Evolutionary conservation across 2,797 vertebrate species (phyloP).

Genomic region (Notamacropus eugenii): DNA sequence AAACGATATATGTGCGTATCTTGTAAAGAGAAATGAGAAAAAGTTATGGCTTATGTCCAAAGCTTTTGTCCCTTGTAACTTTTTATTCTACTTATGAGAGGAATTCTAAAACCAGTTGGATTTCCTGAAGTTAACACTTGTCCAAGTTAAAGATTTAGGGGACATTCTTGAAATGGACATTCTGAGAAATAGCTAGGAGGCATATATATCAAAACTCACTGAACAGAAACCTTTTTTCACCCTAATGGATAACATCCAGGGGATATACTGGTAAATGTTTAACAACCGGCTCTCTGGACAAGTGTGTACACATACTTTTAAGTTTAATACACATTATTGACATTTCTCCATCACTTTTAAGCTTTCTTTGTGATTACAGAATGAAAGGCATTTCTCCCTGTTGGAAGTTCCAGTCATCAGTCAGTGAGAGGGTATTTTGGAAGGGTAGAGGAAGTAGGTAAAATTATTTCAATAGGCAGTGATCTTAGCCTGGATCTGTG

Average conservation of each 20-base stretch:
- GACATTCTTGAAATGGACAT: background rate
- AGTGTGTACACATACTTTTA: background rate
- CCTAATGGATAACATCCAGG: background rate
- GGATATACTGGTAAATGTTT: background rate
- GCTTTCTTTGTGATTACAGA: background rate
- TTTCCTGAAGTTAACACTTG: slow-evolving; percentile 41
- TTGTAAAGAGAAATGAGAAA: background rate
- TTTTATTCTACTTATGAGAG: background rate
- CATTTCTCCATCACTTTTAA: background rate
- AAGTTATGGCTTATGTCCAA: background rate
- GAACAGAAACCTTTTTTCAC: background rate
- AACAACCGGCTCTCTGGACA: background rate
- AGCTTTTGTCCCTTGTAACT: background rate
- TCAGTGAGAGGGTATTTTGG: background rate
- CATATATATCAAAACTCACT: background rate
- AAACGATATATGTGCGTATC: background rate
- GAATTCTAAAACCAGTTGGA: slow-evolving; percentile 30
- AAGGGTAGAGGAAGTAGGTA: background rate
- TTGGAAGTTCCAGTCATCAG: background rate
- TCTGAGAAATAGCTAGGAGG: background rate
- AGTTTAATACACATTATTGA: background rate
- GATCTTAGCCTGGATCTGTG: background rate
- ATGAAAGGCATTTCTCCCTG: background rate
- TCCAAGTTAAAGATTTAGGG: slow-evolving; percentile 43
- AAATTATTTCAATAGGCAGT: background rate